These are phyloP conservation scores for Gopherus evgoodei DNA, from an alignment of 2,113 vertebrate genomes.

Conservation along the genomic window DNA sequence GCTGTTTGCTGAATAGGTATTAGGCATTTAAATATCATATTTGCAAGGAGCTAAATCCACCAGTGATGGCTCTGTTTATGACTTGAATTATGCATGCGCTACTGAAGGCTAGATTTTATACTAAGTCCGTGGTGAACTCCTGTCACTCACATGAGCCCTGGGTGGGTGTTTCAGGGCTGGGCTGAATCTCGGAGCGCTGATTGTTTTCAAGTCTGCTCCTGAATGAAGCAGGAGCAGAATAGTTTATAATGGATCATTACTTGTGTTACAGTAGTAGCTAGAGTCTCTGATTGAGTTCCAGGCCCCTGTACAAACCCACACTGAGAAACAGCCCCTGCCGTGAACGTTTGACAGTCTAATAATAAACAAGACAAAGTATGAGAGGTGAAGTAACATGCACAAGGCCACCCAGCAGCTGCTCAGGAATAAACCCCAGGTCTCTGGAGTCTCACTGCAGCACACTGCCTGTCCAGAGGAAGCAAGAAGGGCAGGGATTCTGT, in stretches of 20 bases:
- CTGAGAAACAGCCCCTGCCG: background rate
- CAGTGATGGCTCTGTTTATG: background rate
- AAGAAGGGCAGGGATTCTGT: background rate
- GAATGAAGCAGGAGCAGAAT: background rate
- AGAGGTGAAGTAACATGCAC: background rate
- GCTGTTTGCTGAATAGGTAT: background rate
- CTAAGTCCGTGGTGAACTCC: constrained; percentile 11
- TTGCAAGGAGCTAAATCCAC: constrained; percentile 3
- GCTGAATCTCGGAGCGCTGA: constrained; percentile 4
- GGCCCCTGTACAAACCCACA: background rate
- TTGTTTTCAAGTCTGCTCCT: background rate
- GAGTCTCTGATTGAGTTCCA: background rate
- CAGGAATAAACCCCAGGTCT: background rate
- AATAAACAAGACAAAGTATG: background rate
- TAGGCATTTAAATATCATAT: constrained; percentile 31
- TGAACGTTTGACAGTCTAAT: background rate
- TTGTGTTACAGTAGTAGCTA: background rate
- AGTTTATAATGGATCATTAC: background rate
- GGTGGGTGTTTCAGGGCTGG: constrained; percentile 6
- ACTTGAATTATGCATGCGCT: constrained; percentile 13
- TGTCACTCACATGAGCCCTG: background rate
- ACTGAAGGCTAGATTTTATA: constrained; percentile 17
- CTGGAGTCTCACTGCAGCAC: background rate
- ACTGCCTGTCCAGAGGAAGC: background rate
- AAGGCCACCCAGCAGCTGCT: background rate